Base-by-base conservation (phyloP, 2,888 invertebrate species). In the Piscicola geometra region DNA sequence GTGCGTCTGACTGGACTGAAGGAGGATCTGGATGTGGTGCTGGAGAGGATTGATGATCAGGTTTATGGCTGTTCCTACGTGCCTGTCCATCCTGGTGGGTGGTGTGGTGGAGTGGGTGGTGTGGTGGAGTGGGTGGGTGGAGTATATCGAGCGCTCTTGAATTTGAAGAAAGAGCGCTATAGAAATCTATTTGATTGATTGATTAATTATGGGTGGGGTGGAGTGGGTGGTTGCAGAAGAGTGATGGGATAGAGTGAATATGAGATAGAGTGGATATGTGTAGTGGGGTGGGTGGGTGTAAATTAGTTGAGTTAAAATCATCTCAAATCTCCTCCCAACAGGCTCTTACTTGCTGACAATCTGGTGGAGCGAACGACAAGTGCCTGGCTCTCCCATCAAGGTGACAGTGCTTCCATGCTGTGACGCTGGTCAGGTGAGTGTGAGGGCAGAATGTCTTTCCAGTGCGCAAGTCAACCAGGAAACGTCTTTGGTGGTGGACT, bases 401-500 rank as follows among this genome's bases (percentile, higher is more conserved):
- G 84, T 87, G 68, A 85, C 83, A 71, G 82, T 84, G 30, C 81
- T 81, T 52, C 82, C 83, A 33, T 81, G 81, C 1, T 82, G 83
- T 78, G 83, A 85, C 73, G 86, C 87, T 18, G 83, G 84, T 78
- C 83, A 83, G 76, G 86, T 88, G 18, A 80, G 94, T 0, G 95
- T 96, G 82, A 93, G 93, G 0, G 96, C 96, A 15, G 94, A 96
- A 81, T 96, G 97, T 0, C 88, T 99, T 56, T 90, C 93, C 28
- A 92, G 93, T 81, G 98, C 97, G 64, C 92, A 96, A 74, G 92
- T 98, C 25, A 96, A 96, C 21, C 90, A 93, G 79, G 96, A 97
- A 85, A 93, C 97, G 79, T 90, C 95, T 82, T 93, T 96, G 68
- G 93, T 94, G 89, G 97, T 99, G 81, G 98, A 99, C 86, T 98